Evolutionary conservation across 2,113 vertebrate genomes (phyloP), one percentile per base, ranked within the genome.

Genomic region (Corythornis cristatus): DNA sequence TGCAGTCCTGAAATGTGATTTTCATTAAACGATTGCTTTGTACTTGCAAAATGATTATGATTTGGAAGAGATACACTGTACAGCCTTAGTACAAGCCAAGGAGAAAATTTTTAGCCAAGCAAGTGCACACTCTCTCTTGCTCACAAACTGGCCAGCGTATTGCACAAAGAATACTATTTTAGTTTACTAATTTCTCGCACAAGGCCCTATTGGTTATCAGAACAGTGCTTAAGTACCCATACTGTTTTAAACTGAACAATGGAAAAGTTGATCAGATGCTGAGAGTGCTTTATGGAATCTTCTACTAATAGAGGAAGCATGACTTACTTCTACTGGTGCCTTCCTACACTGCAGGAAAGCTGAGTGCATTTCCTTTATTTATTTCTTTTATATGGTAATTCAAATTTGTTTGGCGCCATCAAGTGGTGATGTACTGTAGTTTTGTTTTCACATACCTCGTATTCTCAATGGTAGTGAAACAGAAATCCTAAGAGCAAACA

Each of bases 321-420:
- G 26, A 50, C 14, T 58, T 35, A 54, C 2, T 87, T 45, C 18
- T n/a, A 11, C 0, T 45, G 31, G n/a, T 58, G 40, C 21, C 18
- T 11, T 87, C 42, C 11, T 16, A 75, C 40, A 54, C 23, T 26
- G 53, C 42, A 78, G 46, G 73, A 87, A 75, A 92, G 35, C 28
- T 11, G 7, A 71, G 10, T 11, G 65, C 31, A 21, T 61, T 56
- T 29, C 31, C 7, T 61, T 66, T 46, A 5, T 57, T 77, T 26
- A 8, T 35, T 56, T 76, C 61, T 62, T 80, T 82, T 60, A 72
- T 40, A 65, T 17, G 23, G 18, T 37, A 40, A 75, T 93, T 51
- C 22, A 42, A 37, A 81, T 85, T 83, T 89, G 62, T 91, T 77
- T 93, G 74, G 57, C 89, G 88, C 82, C 95, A 90, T 75, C 86